Base-by-base conservation (phyloP, 2,113 vertebrate species). In the Pogonocichla stellata region DNA sequence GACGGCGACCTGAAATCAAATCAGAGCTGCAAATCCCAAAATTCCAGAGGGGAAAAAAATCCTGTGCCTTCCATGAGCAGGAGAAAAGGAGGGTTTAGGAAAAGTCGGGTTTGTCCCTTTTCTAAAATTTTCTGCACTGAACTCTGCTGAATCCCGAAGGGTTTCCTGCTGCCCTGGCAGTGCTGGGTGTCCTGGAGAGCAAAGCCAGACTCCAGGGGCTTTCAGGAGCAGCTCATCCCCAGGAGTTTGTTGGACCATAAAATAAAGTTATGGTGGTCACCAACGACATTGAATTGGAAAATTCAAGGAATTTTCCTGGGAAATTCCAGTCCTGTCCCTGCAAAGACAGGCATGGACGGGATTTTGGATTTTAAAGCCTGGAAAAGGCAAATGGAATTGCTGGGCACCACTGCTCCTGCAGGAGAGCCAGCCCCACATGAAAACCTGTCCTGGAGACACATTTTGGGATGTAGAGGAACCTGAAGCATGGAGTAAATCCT, bases 71-170 rank as follows among this genome's bases (percentile, higher is more conserved):
- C 25, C 8, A 6, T 0, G 0, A 74, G 28, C 20, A 15, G 14
- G 22, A 33, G 19, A 23, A 50, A 31, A 73, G 23, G 40, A 16
- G n/a, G 48, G 2, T 26, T 65, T 23, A 34, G 51, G n/a, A 40
- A 36, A 8, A 10, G 34, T 20, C 19, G 1, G 9, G 1, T 36
- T 66, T 22, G 10, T 43, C 22, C 40, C 23, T 26, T 22, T 17
- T 1, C 29, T 1, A 3, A 0, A 0, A 33, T 73, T 34, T 6
- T 14, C 8, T 40, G 5, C 17, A 10, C 14, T 8, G 3, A 51
- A 34, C 31, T 19, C 38, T 54, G 6, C 5, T 12, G 16, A 29
- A 64, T 69, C 43, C 14, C 20, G 10, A 56, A 40, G 45, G 10
- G 3, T 14, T 75, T 75, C 43, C n/a, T 91, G 45, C n/a, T 78